These are phyloP conservation scores for Pandemis heparana DNA, from an alignment of 2,888 invertebrate genomes.

Conservation along the genomic window DNA sequence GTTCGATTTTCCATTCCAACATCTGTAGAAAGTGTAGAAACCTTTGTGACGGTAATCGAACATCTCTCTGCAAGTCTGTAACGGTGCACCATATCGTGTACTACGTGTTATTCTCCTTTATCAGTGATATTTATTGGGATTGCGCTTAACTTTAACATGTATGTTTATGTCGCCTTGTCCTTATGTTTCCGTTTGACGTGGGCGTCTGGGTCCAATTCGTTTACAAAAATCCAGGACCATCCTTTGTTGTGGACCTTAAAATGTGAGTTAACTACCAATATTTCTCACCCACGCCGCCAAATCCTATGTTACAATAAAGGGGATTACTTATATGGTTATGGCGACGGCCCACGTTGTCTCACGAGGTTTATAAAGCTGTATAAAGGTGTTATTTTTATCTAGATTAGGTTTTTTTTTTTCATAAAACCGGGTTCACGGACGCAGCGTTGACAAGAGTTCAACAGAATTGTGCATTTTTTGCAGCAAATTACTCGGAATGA, in stretches of 20 bases:
- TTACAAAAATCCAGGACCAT: conserved; percentile 61
- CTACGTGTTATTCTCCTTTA: conserved; percentile 74
- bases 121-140: conserved; percentile 79
- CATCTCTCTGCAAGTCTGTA: conserved; percentile 50
- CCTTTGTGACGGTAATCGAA: conserved; percentile 35
- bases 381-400: conserved; percentile 78
- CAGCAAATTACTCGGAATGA: conserved; percentile 72
- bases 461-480: conserved; percentile 81
- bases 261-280: conserved; percentile 64
- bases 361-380: conserved; percentile 62
- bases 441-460: conserved; percentile 61
- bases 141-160: conserved; percentile 72
- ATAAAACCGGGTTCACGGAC: conserved; percentile 77
- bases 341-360: conserved; percentile 71
- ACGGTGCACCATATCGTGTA: conserved; percentile 72
- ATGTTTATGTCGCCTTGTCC: conserved; percentile 72
- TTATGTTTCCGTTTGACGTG: conserved; percentile 75
- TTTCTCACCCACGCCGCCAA: conserved; percentile 71
- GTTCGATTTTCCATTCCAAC: background rate
- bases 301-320: conserved; percentile 72
- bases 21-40: background rate
- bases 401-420: conserved; percentile 67
- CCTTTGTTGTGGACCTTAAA: conserved; percentile 64
- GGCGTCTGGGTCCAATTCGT: conserved; percentile 75
- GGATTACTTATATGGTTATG: conserved; percentile 69